Base-by-base conservation (phyloP, 1,140 invertebrate genomes). In the Pemphigus obesinymphae region DNA sequence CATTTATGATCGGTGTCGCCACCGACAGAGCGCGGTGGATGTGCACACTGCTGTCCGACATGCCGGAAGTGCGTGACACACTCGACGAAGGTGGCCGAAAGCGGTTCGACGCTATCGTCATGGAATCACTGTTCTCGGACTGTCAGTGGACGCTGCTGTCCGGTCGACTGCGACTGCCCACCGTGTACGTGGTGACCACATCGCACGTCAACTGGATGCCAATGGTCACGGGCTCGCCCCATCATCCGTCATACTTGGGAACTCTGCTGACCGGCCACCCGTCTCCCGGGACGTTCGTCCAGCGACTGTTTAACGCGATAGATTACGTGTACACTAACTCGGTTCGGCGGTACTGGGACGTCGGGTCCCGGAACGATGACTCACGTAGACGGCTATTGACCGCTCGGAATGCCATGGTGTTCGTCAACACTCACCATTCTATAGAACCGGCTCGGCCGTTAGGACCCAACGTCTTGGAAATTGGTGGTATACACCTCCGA, bases 401-500 rank as follows among this genome's bases (percentile, higher is more conserved):
- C 63, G 63, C 63, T 13, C 63, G n/a, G n/a, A 15, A 43, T n/a
- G 17, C 83, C 50, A 83, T 92, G 63, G 82, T 91, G n/a, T 84
- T 92, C 10, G 85, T 88, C 0, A 92, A 92, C 85, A 87, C 87
- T 20, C 89, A 92, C 86, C 88, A 88, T 73, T 85, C 87, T 1
- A 58, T 91, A 6, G 88, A 88, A 82, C 87, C 87, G 5, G 85
- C 89, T 0, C 87, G 87, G 48, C 88, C 89, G 0, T 84, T 85
- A 7, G 86, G 87, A 4, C 88, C 89, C 0, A 88, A 87, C 48
- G 83, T 89, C 3, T 84, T 91, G 4, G 89, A 91, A 86, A 88
- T 92, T 31, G 90, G 89, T 2, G 91, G 90, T n/a, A 84, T 92
- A 3, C 90, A 90, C 82, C 84, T 89, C 3, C 40, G 26, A 20